Conservation (phyloP, 2,797 vertebrate species). For the Jordanella pulchra region DNA sequence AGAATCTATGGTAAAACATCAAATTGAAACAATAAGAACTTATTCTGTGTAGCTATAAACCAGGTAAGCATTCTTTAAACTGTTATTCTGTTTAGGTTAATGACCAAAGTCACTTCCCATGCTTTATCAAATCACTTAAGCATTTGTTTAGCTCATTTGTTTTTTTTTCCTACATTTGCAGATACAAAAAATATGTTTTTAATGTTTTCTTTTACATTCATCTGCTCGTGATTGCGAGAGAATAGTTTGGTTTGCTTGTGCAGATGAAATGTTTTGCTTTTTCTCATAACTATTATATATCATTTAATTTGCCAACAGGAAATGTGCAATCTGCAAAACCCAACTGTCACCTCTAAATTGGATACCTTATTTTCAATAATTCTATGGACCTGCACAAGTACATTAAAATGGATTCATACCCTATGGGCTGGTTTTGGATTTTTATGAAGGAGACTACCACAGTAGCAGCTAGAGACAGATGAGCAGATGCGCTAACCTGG, state of each 20-base stretch:
- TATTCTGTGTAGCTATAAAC: neutral
- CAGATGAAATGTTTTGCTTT: slow-evolving; percentile 25
- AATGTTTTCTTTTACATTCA: neutral
- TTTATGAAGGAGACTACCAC: slow-evolving; percentile 66
- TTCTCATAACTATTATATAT: slow-evolving; percentile 24
- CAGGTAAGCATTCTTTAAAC: neutral
- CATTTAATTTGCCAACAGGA: slow-evolving; percentile 33
- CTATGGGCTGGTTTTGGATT: slow-evolving; percentile 66
- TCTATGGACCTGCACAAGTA: slow-evolving; percentile 6
- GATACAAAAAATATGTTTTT: neutral
- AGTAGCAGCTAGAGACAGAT: slow-evolving; percentile 69
- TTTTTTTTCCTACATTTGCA: neutral
- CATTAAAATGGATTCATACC: slow-evolving; percentile 21
- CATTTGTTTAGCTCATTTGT: neutral
- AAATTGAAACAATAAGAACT: neutral
- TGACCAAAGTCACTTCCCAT: neutral
- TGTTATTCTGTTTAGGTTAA: neutral
- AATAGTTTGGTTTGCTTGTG: slow-evolving; percentile 18
- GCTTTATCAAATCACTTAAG: neutral
- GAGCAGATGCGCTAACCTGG: slow-evolving; percentile 81
- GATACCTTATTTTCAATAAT: slow-evolving; percentile 48
- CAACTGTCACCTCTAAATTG: slow-evolving; percentile 49
- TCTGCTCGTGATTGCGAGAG: slow-evolving; percentile 13
- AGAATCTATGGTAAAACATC: neutral
- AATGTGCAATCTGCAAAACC: slow-evolving; percentile 34